Percentiles rank a stretch among this genome's conserved stretches.
phyloP scores from a whole-genome alignment of 1,140 invertebrate genomes.

The Alviniconcha marisindica region DNA sequence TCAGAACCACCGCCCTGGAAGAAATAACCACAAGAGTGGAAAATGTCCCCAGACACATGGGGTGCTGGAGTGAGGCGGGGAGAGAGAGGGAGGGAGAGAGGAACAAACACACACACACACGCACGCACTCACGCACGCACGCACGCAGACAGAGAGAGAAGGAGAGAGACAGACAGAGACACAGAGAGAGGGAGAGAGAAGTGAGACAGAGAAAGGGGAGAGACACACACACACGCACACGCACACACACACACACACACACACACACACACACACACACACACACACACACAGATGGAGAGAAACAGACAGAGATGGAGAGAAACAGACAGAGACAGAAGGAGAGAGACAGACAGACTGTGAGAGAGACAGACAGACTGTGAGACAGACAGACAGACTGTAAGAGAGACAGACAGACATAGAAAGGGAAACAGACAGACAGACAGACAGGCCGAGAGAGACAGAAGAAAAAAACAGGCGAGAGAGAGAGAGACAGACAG shows the following conservation, averaged over 20 bases:
- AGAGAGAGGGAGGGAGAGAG: not conserved
- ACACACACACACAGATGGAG: no score
- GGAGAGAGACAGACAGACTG: not conserved
- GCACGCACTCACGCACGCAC: not conserved
- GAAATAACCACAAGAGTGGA: no score
- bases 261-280: no score
- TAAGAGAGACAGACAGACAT: not conserved
- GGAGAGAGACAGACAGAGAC: not conserved
- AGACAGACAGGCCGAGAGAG: not conserved
- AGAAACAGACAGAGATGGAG: no score
- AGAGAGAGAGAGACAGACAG: not conserved
- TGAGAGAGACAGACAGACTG: not conserved
- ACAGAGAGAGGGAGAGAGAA: no score
- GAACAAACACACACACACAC: not conserved
- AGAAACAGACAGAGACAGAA: no score
- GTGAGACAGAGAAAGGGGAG: no score
- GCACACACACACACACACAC: no score
- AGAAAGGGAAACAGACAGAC: not conserved
- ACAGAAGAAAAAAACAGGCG: no score
- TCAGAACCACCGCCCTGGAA: not conserved
- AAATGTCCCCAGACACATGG: not conserved
- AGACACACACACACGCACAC: no score
- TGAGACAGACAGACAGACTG: not conserved
- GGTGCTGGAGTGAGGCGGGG: not conserved
- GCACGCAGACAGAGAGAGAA: not conserved